Conservation (phyloP, 2,888 invertebrate species). For the Chymomyza caudatula region DNA sequence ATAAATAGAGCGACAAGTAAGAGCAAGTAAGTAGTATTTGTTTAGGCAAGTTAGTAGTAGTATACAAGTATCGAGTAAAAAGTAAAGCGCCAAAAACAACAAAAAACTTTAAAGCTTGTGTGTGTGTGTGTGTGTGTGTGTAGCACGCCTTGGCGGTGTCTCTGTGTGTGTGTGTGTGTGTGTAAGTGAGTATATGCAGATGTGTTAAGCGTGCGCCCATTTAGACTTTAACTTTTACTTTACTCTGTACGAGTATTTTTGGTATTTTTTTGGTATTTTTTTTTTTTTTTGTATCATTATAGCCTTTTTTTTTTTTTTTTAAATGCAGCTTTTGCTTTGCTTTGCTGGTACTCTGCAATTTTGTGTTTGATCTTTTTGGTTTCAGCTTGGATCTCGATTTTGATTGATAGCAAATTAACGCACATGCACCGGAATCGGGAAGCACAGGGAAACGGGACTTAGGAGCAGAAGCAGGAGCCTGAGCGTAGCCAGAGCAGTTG, state of each 20-base stretch:
- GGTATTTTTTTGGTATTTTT: slow-evolving; percentile 14
- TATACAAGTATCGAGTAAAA: slow-evolving; percentile 31
- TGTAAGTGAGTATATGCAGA: slow-evolving; percentile 40
- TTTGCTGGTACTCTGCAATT: slow-evolving; percentile 34
- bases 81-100: slow-evolving; percentile 36
- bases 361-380: slow-evolving; percentile 37
- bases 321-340: slow-evolving; percentile 15
- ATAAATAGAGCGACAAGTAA: slow-evolving; percentile 36
- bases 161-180: not conserved
- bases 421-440: slow-evolving; percentile 69
- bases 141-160: not conserved
- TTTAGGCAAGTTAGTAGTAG: not conserved
- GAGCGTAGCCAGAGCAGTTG: slow-evolving; percentile 49
- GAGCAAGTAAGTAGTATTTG: slow-evolving; percentile 27
- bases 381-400: slow-evolving; percentile 17
- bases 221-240: slow-evolving; percentile 14
- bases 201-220: slow-evolving; percentile 66
- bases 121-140: slow-evolving; percentile 21
- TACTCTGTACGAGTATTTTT: slow-evolving; percentile 22
- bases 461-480: slow-evolving; percentile 70
- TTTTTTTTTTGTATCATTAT: not conserved
- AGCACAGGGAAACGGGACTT: slow-evolving; percentile 68
- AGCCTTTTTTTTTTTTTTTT: slow-evolving; percentile 42
- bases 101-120: slow-evolving; percentile 38
- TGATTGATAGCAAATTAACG: slow-evolving; percentile 63